These are phyloP conservation scores for Sturmia bella DNA, from an alignment of 2,888 invertebrate genomes.

Conservation along the genomic window DNA sequence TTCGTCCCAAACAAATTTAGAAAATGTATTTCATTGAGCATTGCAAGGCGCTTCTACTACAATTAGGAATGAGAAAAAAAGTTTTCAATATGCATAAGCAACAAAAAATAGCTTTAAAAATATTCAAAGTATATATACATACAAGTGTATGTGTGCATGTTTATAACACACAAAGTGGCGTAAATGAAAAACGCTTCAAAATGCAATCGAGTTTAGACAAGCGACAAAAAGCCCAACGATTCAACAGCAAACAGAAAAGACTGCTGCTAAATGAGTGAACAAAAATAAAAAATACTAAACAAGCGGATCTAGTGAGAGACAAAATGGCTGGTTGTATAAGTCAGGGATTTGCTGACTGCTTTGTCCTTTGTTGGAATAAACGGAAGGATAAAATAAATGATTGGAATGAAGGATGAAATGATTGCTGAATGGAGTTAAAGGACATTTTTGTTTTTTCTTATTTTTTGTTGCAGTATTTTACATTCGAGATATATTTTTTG, in stretches of 20 bases:
- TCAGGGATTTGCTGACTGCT: slow-evolving; percentile 12
- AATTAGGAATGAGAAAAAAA: background rate
- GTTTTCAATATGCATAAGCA: background rate
- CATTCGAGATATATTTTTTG: slow-evolving; percentile 4
- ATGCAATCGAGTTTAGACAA: slow-evolving; percentile 43
- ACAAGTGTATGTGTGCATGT: no score
- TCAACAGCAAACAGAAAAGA: slow-evolving; percentile 43
- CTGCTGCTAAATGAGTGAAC: slow-evolving; percentile 38
- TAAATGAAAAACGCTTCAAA: slow-evolving; percentile 44
- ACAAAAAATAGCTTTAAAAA: background rate
- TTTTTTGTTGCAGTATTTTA: background rate
- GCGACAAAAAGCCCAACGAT: slow-evolving; percentile 31
- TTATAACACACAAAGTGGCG: slow-evolving; percentile 37
- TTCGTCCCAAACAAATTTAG: no score
- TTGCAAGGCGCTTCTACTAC: background rate
- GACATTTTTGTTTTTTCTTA: slow-evolving; percentile 44
- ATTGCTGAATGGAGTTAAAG: slow-evolving; percentile 54
- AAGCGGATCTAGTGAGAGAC: slow-evolving; percentile 18
- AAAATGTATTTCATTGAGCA: background rate
- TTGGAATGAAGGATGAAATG: slow-evolving; percentile 63
- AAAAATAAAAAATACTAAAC: background rate
- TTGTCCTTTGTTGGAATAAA: slow-evolving; percentile 19
- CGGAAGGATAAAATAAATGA: slow-evolving; percentile 65
- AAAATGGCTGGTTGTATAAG: slow-evolving; percentile 6
- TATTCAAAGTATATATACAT: slow-evolving; percentile 1